Evolutionary conservation across 2,888 invertebrate species (phyloP).

Genomic region (Cenopis cana): DNA sequence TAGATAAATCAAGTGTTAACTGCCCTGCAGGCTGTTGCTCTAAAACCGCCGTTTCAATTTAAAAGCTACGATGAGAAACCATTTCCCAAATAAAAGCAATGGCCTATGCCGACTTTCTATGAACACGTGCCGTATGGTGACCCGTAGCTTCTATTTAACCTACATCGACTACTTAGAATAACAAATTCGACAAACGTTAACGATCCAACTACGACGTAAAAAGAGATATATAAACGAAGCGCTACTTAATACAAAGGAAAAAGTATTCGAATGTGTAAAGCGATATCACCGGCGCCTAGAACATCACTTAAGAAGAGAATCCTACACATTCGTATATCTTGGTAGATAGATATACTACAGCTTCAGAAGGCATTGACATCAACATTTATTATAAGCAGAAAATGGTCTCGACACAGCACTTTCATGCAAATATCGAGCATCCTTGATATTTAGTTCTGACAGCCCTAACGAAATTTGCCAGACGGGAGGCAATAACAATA

Average conservation of each 20-base stretch:
- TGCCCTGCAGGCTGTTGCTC: constrained; percentile 29
- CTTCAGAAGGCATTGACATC: not conserved
- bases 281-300: not conserved
- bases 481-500: constrained; percentile 52
- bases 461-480: constrained; percentile 57
- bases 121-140: constrained; percentile 13
- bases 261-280: not conserved
- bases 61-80: constrained; percentile 31
- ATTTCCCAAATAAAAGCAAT: constrained; percentile 24
- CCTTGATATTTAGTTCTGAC: constrained; percentile 51
- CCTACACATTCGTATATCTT: no score
- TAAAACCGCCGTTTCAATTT: constrained; percentile 31
- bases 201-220: constrained; percentile 24
- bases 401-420: constrained; percentile 5
- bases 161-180: constrained; percentile 39
- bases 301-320: no score
- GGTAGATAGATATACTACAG: not conserved
- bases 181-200: constrained; percentile 38
- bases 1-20: constrained; percentile 31
- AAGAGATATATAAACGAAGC: constrained; percentile 22
- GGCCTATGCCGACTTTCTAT: constrained; percentile 18
- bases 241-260: constrained; percentile 37
- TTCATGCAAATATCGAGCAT: constrained; percentile 33
- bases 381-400: not conserved
- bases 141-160: constrained; percentile 30